Conservation (phyloP, 2,888 invertebrate genomes). For the Chirona hameri region DNA sequence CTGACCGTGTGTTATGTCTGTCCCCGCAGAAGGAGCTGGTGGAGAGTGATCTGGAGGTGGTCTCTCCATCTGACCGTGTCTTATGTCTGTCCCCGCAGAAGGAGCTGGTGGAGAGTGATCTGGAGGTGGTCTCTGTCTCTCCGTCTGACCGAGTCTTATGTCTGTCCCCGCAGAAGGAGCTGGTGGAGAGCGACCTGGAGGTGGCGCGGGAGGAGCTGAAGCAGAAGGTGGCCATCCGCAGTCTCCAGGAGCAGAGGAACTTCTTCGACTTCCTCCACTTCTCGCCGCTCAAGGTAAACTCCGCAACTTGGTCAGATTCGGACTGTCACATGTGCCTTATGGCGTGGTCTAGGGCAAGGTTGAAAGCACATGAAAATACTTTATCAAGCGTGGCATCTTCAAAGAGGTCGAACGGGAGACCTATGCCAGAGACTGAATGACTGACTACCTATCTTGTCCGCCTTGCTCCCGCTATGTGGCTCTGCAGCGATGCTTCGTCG, state of each 20-base stretch:
- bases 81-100: constrained; percentile 51
- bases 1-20: no score
- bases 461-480: constrained; percentile 80
- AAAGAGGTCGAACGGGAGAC: no score
- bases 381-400: no score
- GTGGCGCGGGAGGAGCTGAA: constrained; percentile 67
- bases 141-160: no score
- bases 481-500: constrained; percentile 88
- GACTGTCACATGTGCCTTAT: no score
- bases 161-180: no score
- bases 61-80: no score
- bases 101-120: constrained; percentile 68
- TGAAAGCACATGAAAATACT: no score
- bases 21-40: constrained; percentile 56
- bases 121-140: no score
- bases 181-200: constrained; percentile 48
- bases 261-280: constrained; percentile 96
- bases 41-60: no score
- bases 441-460: constrained; percentile 48
- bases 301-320: not conserved
- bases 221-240: constrained; percentile 70
- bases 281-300: constrained; percentile 79
- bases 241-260: constrained; percentile 80
- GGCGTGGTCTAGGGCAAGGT: no score
- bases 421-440: constrained; percentile 26